Base-by-base conservation (phyloP, 30 jellyfish, hydroid and myxozoan genomes). In the Aurelia coerulea region DNA sequence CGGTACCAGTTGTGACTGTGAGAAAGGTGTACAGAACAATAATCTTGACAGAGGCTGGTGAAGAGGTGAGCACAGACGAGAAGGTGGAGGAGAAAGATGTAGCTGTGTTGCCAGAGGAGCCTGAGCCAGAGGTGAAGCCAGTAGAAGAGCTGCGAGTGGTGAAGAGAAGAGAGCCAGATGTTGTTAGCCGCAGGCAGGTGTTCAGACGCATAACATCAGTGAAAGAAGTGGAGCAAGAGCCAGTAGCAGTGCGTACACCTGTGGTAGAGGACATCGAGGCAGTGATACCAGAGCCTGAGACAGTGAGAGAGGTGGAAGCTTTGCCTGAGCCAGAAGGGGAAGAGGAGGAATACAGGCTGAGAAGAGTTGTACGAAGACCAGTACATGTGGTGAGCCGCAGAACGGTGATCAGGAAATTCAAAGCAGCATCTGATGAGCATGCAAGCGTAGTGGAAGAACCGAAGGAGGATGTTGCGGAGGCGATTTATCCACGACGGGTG, bases 1-100 rank as follows among this genome's bases (percentile, higher is more conserved):
- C 98, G 4, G 90, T 91, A 19, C 94, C 94, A 23, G 98, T 91
- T 85, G 90, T 91, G 49, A 91, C 98, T 0, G 90, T 87, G 41
- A 78, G 98, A 34, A 92, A 96, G 68, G 96, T 92, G 63, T 82
- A 82, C 89, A 80, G 95, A 42, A 85, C 94, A 50, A 52, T 80
- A 14, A 66, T 92, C 59, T 17, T 78, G 19, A 74, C 88, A 19
- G 89, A 84, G 66, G 53, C 74, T 32, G 89, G 81, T n/a, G 86
- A 76, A 13, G 86, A 76, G 75, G 29, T 35, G 62, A 35, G 39
- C 14, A 93, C 35, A 19, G 88, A 56, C 42, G 96, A 88, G 78
- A 35, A 16, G 62, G 51, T 60, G 19, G 96, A 41, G 58, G 88
- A 56, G 46, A 93, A 88, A 79, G 91, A 51, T 17, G 85, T 23